These are phyloP conservation scores for Solea senegalensis DNA, from an alignment of 2,113 vertebrate species.

Conservation along the genomic window DNA sequence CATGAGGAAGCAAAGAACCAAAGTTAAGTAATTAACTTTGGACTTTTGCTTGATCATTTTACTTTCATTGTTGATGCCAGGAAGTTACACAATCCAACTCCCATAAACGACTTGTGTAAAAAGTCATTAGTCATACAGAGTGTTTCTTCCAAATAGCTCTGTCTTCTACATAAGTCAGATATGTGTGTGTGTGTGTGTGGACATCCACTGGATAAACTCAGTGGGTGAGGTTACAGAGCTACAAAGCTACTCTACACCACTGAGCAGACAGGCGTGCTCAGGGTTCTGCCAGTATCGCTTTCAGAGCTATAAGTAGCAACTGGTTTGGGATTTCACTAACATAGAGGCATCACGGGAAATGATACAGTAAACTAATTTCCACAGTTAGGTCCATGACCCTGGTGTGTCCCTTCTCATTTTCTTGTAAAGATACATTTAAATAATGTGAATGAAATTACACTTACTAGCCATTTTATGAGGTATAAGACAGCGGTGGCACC, in stretches of 20 bases:
- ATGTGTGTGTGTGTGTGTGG: background rate
- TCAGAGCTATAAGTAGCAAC: slow-evolving; percentile 82
- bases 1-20: slow-evolving; percentile 3
- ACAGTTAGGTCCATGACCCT: slow-evolving; percentile 13
- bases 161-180: slow-evolving; percentile 8
- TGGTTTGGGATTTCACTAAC: slow-evolving; percentile 77
- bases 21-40: slow-evolving; percentile 38
- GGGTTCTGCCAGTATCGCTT: slow-evolving; percentile 70
- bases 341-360: slow-evolving; percentile 67
- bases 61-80: background rate
- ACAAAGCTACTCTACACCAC: slow-evolving; percentile 73
- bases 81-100: slow-evolving; percentile 16
- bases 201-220: slow-evolving; percentile 40
- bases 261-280: slow-evolving; percentile 57
- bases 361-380: slow-evolving; percentile 57
- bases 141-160: background rate
- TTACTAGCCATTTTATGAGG: no score
- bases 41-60: slow-evolving; percentile 54
- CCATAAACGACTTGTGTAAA: background rate
- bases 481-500: no score
- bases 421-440: slow-evolving; percentile 11
- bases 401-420: background rate
- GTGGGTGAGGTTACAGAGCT: slow-evolving; percentile 67
- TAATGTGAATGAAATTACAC: background rate
- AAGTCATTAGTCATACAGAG: background rate